These are phyloP conservation scores for Gonioctena quinquepunctata DNA, from an alignment of 1,140 invertebrate species.

Conservation along the genomic window DNA sequence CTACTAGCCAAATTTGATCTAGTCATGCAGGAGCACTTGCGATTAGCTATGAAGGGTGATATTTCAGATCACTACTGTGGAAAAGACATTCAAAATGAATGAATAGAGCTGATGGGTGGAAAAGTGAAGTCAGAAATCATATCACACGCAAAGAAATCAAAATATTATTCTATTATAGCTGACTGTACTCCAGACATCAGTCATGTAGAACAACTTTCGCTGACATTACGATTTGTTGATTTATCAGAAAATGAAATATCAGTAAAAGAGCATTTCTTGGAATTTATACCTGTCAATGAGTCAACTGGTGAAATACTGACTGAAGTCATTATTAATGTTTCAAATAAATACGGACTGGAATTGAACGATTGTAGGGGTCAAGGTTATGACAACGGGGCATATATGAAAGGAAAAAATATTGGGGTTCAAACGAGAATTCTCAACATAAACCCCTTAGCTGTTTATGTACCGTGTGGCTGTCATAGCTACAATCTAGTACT, in stretches of 20 bases:
- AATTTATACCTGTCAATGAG: slow-evolving; percentile 20
- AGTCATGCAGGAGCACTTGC: slow-evolving; percentile 35
- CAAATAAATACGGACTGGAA: slow-evolving; percentile 11
- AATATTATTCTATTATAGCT: slow-evolving; percentile 29
- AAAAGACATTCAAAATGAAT: slow-evolving; percentile 36
- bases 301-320: slow-evolving; percentile 24
- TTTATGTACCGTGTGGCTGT: slow-evolving; percentile 33
- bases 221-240: slow-evolving; percentile 20
- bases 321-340: slow-evolving; percentile 18
- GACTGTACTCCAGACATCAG: slow-evolving; percentile 31
- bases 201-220: slow-evolving; percentile 25
- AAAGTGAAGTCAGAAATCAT: not conserved
- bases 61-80: slow-evolving; percentile 23
- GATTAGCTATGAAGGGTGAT: not conserved
- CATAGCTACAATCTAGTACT: slow-evolving; percentile 29
- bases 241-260: not conserved
- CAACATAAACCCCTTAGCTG: slow-evolving; percentile 28
- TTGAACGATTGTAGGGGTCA: slow-evolving; percentile 45
- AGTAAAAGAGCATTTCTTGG: slow-evolving; percentile 27
- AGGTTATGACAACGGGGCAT: slow-evolving; percentile 49
- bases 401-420: slow-evolving; percentile 43
- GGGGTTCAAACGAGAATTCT: slow-evolving; percentile 31
- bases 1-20: slow-evolving; percentile 40
- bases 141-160: not conserved
- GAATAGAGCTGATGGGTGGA: slow-evolving; percentile 23